Conservation (phyloP, 2,888 invertebrate species). For the Spatulosminthurus flaviceps region DNA sequence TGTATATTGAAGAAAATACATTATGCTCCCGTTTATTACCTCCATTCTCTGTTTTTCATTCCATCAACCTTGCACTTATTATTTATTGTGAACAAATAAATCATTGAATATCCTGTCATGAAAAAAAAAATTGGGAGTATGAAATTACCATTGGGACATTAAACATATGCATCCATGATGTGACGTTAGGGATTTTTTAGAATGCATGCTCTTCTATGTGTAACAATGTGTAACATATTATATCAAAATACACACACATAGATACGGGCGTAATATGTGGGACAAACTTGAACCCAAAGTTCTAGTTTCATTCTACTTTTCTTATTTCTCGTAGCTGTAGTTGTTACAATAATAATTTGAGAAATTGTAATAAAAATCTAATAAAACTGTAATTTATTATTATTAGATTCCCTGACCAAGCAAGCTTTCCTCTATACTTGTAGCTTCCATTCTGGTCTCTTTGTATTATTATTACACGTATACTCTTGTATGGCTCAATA, state of each 20-base stretch:
- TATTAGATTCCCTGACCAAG: neutral
- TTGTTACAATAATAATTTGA: neutral
- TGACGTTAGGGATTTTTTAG: no score
- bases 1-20: neutral
- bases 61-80: slow-evolving; percentile 18
- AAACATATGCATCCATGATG: neutral
- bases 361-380: slow-evolving; percentile 13
- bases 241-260: no score
- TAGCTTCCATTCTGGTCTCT: no score
- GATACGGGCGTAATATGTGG: no score
- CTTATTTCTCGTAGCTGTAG: no score
- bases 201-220: no score
- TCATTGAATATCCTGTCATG: slow-evolving; percentile 23
- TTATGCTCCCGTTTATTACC: no score
- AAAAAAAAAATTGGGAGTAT: slow-evolving; percentile 26
- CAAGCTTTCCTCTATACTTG: neutral
- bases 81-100: slow-evolving; percentile 22
- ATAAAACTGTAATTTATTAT: slow-evolving; percentile 1
- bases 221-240: no score
- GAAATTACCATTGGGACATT: slow-evolving; percentile 7
- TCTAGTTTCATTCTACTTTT: slow-evolving; percentile 4
- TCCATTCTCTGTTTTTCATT: neutral
- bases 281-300: neutral
- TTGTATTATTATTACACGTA: no score
- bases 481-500: no score